Percentiles rank a stretch among this genome's conserved stretches.
Evolutionary conservation across 2,888 invertebrate genomes (phyloP).

Genomic region (Nemurella pictetii): DNA sequence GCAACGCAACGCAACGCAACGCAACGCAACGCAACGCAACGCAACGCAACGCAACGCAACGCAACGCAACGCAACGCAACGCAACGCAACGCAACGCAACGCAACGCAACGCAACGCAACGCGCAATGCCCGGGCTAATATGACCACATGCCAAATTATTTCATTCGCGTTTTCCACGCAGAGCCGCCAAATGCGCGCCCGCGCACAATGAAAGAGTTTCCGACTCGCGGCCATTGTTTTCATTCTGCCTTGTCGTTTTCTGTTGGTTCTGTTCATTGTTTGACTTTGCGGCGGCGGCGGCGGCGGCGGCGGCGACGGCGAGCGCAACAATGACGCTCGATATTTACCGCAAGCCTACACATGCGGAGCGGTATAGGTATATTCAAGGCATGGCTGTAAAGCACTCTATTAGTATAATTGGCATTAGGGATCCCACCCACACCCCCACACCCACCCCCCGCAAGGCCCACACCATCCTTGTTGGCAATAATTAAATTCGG

Average conservation of each 20-base stretch:
- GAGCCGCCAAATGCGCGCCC: not conserved
- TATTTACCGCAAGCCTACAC: not conserved
- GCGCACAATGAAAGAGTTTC: not conserved
- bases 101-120: no score
- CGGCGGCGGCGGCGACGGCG: no score
- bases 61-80: no score
- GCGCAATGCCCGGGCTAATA: no score
- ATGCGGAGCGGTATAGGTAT: not conserved
- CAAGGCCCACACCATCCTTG: not conserved
- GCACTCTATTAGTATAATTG: not conserved
- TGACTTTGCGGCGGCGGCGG: not conserved
- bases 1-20: no score
- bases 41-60: no score
- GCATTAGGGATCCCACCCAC: not conserved
- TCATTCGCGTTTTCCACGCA: not conserved
- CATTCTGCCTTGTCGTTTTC: not conserved
- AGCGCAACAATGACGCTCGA: not conserved
- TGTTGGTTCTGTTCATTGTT: not conserved
- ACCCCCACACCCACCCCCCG: no score
- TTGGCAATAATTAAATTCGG: conserved; percentile 6
- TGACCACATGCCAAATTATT: not conserved
- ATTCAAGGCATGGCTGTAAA: not conserved
- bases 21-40: no score
- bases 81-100: no score
- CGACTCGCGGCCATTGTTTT: not conserved